Percentiles rank a stretch among this genome's conserved stretches.
phyloP scores from a whole-genome alignment of 2,888 invertebrate genomes.

The Ditula angustiorana region DNA sequence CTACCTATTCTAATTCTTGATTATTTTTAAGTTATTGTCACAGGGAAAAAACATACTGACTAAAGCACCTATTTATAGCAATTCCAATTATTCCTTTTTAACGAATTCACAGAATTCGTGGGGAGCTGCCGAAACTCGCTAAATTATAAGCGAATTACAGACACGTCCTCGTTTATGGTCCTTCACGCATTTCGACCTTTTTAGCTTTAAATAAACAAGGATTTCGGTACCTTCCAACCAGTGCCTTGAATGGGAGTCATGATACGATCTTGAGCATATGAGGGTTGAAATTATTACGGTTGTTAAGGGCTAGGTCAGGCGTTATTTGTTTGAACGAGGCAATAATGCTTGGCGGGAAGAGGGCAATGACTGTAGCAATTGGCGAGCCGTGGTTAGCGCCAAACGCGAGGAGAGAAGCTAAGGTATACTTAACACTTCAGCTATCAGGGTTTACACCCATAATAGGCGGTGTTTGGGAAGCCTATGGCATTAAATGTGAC shows the following conservation, averaged over 20 bases:
- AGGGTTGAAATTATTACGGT: not conserved
- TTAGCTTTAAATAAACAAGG: not conserved
- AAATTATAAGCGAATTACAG: not conserved
- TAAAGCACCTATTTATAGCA: not conserved
- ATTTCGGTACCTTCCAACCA: not conserved
- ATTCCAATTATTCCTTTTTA: not conserved
- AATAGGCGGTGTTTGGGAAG: no score
- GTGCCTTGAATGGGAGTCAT: not conserved
- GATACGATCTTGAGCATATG: not conserved
- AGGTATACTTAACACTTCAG: no score
- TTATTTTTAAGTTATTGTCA: no score
- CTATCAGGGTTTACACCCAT: no score
- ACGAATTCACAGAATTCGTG: not conserved
- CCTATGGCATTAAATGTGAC: no score
- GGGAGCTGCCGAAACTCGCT: not conserved
- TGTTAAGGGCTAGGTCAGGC: not conserved
- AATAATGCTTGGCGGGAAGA: no score
- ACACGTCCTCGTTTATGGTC: not conserved
- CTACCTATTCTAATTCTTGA: no score
- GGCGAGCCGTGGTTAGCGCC: no score
- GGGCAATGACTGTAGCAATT: no score
- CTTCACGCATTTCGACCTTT: not conserved
- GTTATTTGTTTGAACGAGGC: no score
- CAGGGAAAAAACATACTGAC: no score
- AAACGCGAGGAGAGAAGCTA: no score